A percentile compares a stretch with the other conserved stretches of the same genome.
phyloP scores from a whole-genome alignment of 2,113 vertebrate species.

The Climacteris rufus region DNA sequence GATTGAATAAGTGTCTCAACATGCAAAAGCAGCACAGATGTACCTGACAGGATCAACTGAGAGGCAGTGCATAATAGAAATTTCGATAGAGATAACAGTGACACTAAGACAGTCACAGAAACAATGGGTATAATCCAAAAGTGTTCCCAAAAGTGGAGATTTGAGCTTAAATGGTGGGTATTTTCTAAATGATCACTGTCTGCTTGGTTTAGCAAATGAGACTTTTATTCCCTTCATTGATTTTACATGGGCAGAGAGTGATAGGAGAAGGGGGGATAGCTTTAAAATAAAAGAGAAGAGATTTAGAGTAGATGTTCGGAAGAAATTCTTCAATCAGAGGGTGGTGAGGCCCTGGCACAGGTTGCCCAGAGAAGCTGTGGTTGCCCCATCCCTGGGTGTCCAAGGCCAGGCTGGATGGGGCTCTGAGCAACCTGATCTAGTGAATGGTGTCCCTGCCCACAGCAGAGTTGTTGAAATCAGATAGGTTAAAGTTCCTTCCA shows the following conservation, averaged over 20 bases:
- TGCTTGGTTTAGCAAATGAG: neutral
- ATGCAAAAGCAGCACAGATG: neutral
- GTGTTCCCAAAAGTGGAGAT: neutral
- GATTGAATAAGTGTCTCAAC: neutral
- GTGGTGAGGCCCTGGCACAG: neutral
- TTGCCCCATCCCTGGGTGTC: neutral
- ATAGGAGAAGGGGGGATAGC: neutral
- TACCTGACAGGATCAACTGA: neutral
- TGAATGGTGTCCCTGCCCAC: neutral
- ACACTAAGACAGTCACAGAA: neutral
- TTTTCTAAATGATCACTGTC: neutral
- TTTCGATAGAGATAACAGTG: neutral
- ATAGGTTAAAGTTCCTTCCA: neutral
- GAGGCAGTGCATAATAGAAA: neutral
- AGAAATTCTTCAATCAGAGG: neutral
- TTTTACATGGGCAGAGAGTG: neutral
- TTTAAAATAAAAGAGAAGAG: neutral
- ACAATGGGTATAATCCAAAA: neutral
- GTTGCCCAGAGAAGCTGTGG: neutral
- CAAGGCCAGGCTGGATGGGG: neutral
- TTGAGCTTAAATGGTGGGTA: neutral
- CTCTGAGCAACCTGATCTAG: neutral
- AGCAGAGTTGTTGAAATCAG: neutral
- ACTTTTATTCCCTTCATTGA: neutral
- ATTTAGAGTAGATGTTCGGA: neutral